These are phyloP conservation scores for Glyphotaelius pellucidus DNA, from an alignment of 2,888 invertebrate species.

Conservation along the genomic window DNA sequence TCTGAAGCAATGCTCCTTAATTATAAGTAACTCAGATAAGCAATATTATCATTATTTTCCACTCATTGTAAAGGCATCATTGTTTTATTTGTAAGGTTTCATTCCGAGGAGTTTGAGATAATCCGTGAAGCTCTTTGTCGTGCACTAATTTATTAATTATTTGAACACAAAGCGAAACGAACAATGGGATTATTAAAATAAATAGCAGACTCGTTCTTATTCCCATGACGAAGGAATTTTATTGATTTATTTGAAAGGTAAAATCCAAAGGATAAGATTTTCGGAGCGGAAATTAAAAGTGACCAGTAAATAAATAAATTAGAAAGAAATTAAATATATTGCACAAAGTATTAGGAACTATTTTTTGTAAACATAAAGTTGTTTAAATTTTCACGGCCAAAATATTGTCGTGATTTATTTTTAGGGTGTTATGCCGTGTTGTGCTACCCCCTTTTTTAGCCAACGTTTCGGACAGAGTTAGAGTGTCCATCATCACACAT, in stretches of 20 bases:
- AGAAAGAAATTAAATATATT: no score
- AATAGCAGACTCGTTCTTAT: neutral
- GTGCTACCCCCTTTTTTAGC: no score
- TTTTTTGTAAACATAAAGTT: no score
- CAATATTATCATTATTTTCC: neutral
- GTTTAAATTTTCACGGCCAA: no score
- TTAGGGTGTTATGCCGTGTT: no score
- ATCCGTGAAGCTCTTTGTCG: neutral
- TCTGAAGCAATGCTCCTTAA: slow-evolving; percentile 29
- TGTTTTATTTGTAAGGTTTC: slow-evolving; percentile 11
- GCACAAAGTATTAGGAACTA: no score
- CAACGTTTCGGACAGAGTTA: no score
- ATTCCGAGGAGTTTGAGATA: neutral
- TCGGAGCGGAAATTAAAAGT: no score
- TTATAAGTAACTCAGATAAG: neutral
- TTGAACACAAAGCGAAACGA: neutral
- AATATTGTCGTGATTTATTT: no score
- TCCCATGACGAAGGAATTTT: neutral
- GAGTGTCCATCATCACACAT: no score
- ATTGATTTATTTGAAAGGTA: neutral
- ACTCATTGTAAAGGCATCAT: neutral
- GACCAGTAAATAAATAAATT: no score
- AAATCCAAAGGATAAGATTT: neutral
- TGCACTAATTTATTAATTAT: neutral
- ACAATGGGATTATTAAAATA: neutral